These are phyloP conservation scores for Eurytemora carolleeae DNA, from an alignment of 1,140 invertebrate species.

Conservation along the genomic window DNA sequence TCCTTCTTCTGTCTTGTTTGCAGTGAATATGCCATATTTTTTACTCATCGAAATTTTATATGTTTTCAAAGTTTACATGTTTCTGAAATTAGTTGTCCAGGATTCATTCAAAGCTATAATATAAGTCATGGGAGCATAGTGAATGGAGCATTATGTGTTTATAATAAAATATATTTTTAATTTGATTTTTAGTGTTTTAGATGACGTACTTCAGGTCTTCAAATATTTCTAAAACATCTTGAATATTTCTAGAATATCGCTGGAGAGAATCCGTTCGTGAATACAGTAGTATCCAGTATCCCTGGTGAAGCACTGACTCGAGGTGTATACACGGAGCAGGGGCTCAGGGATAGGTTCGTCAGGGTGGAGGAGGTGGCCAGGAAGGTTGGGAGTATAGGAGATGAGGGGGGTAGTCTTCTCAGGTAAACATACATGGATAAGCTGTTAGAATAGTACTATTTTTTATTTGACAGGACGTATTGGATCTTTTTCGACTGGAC, in stretches of 20 bases:
- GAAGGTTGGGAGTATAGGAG: conserved; percentile 58
- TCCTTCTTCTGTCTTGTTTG: no score
- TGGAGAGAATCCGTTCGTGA: conserved; percentile 35
- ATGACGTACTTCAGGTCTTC: conserved; percentile 14
- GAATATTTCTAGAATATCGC: conserved; percentile 20
- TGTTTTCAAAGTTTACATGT: no score
- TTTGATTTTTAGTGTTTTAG: neutral
- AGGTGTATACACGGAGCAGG: conserved; percentile 66
- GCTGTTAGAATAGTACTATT: no score
- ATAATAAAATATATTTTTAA: conserved; percentile 1
- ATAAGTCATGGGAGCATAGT: neutral
- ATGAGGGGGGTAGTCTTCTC: conserved; percentile 48
- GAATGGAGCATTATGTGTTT: neutral
- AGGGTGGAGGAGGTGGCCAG: conserved; percentile 38
- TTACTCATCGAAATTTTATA: no score
- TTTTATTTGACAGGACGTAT: no score
- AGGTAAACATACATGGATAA: conserved; percentile 56
- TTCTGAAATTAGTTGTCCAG: no score
- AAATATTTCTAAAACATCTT: neutral
- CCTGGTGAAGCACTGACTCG: conserved; percentile 48
- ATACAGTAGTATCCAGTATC: conserved; percentile 48
- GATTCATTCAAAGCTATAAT: no score
- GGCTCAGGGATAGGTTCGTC: conserved; percentile 58
- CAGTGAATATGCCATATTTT: no score
- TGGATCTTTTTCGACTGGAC: conserved; percentile 6